Evolutionary conservation across 2,888 invertebrate genomes (phyloP), one percentile per base, ranked within the genome.

Genomic region (Stomorhina lunata): DNA sequence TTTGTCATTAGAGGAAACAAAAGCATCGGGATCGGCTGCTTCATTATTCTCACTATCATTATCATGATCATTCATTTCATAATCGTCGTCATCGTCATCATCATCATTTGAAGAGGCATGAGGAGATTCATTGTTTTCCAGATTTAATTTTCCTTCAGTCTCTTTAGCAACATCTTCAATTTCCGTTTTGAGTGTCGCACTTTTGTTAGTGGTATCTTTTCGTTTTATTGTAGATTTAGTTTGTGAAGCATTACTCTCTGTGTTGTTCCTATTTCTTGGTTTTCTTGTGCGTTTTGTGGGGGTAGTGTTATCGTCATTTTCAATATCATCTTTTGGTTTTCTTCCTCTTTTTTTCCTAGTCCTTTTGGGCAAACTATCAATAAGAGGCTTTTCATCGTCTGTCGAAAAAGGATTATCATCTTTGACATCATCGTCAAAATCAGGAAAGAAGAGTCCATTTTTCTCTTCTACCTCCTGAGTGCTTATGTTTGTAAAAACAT

Each of bases 1-100:
- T 29, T 45, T 22, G 20, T 81, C 66, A 34, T 45, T 69, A n/a
- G 72, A 48, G 12, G 55, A 50, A 22, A 48, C 34, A 50, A 66
- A 34, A 2, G n/a, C 65, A 32, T 66, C 48, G 1, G 65, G 48
- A 32, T 66, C 65, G 2, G 32, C n/a, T 4, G 25, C n/a, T 20
- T 34, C 12, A 37, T 20, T 59, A 50, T 66, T 20, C 22, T 66
- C 48, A 9, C 48, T 48, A 12, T 66, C 34, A 34, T 34, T 48
- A n/a, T n/a, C 50, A 32, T 9, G n/a, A 43, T 43, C 43, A 43
- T 43, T 43, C 1, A 15, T 43, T 6, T 43, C 10, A 43, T 43
- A 43, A 43, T 43, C 43, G 15, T 43, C 12, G 12, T 66, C 57
- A n/a, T 80, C 45, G 6, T 43, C 68, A 2, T 66, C 50, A n/a